Base-by-base conservation (phyloP, 2,113 vertebrate species). In the Anolis sagrei region DNA sequence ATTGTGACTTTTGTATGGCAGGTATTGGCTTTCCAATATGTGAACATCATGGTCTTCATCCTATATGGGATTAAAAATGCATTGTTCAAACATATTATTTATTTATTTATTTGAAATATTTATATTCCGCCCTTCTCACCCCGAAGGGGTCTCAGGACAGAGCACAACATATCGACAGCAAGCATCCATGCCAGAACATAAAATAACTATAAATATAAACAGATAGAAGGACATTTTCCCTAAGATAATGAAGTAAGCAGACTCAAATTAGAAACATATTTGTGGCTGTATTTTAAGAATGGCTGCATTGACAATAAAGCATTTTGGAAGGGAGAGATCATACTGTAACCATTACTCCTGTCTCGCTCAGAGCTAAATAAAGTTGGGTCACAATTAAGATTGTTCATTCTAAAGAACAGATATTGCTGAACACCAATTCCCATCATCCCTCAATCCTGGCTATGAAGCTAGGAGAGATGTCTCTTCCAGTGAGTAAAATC, bases 1-100 rank as follows among this genome's bases (percentile, higher is more conserved):
- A 90, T 99, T 99, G 96, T 99, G 98, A 89, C 98, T 98, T 94
- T 97, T 97, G 93, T 98, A 99, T 0, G 94, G 96, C 85, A 96
- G 95, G 93, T 95, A 97, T 29, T 93, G 94, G 7, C 94, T 93
- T 54, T 97, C 98, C 87, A 94, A 88, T 29, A 97, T 92, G 86
- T 95, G 94, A 78, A 94, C 95, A 91, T 94, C 93, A 72, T 90
- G 89, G 89, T 98, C 98, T 21, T 95, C 92, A 88, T 97, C 97
- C 99, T 99, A 95, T 34, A 90, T 1, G 61, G 82, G 84, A 90
- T 23, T 70, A 93, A 92, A 95, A 68, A 93, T 0, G 90, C 10
- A 95, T 79, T 86, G 78, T 25, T 90, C 79, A 93, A 86, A 66
- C 32, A 76, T 23, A n/a, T n/a, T n/a, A n/a, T n/a, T n/a, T n/a